phyloP scores from a whole-genome alignment of 2,888 invertebrate species.

The Camponotus fellah region DNA sequence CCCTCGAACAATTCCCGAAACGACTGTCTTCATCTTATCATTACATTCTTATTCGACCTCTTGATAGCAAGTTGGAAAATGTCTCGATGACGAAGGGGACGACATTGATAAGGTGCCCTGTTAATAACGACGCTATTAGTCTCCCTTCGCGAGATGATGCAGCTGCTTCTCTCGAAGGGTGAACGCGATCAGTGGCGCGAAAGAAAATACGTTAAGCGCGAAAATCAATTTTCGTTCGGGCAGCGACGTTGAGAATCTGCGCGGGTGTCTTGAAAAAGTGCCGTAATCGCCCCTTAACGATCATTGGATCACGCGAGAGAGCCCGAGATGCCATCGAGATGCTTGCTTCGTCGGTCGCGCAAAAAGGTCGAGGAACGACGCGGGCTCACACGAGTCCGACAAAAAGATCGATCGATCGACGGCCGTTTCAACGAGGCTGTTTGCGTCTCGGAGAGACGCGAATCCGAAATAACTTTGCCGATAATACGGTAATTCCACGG shows the following conservation, averaged over 20 bases:
- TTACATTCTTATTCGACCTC: conserved; percentile 10
- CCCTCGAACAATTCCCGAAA: conserved; percentile 42
- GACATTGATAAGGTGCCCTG: conserved; percentile 28
- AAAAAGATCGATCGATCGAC: conserved; percentile 56
- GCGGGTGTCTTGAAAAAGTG: conserved; percentile 49
- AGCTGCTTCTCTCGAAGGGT: conserved; percentile 29
- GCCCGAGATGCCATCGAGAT: conserved; percentile 18
- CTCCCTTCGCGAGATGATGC: conserved; percentile 26
- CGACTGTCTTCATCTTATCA: conserved; percentile 28
- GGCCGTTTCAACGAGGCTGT: conserved; percentile 6
- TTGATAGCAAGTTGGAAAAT: conserved; percentile 33
- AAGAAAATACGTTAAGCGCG: conserved; percentile 56
- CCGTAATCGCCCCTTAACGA: conserved; percentile 55
- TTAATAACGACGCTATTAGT: conserved; percentile 52
- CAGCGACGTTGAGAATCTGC: conserved; percentile 53
- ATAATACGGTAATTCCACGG: conserved; percentile 68
- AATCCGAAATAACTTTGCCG: conserved; percentile 63
- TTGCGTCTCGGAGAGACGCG: background rate
- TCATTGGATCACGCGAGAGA: conserved; percentile 47
- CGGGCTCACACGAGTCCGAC: conserved; percentile 23
- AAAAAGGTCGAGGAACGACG: conserved; percentile 41
- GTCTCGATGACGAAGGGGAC: background rate
- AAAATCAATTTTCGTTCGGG: conserved; percentile 54
- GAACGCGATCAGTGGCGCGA: conserved; percentile 30
- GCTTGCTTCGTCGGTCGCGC: conserved; percentile 30